These are phyloP conservation scores for Phalera bucephala DNA, from an alignment of 2,888 invertebrate genomes.

Conservation along the genomic window DNA sequence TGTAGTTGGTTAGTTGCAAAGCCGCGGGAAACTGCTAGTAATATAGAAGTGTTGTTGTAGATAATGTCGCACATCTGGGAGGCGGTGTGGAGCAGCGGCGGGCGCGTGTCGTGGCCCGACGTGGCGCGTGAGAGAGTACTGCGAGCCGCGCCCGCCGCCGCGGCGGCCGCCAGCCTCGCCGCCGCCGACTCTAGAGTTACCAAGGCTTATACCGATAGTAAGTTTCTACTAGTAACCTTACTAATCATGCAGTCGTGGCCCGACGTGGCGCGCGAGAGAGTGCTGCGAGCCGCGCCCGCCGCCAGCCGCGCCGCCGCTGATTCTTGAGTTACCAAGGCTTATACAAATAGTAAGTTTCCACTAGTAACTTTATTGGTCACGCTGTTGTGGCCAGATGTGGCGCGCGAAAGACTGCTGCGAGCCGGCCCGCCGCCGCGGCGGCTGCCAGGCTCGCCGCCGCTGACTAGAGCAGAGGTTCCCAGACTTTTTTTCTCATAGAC, in stretches of 20 bases:
- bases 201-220: constrained; percentile 31
- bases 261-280: constrained; percentile 86
- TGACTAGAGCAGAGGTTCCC: no score
- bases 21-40: no score
- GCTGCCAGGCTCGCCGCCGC: constrained; percentile 42
- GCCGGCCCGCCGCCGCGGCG: constrained; percentile 34
- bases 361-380: no score
- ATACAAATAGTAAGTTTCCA: constrained; percentile 29
- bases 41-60: no score
- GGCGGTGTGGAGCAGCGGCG: constrained; percentile 81
- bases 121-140: constrained; percentile 85
- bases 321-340: constrained; percentile 12
- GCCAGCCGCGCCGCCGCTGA: constrained; percentile 33
- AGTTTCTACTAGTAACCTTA: no score
- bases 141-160: constrained; percentile 32
- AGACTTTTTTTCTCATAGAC: no score
- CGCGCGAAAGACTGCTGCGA: constrained; percentile 81
- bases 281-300: constrained; percentile 46
- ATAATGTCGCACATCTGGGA: constrained; percentile 91
- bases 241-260: no score
- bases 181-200: constrained; percentile 14
- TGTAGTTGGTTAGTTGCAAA: no score
- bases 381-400: constrained; percentile 88
- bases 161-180: constrained; percentile 44
- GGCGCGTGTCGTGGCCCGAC: constrained; percentile 85